These are phyloP conservation scores for Notodonta ziczac DNA, from an alignment of 2,888 invertebrate genomes.

Conservation along the genomic window DNA sequence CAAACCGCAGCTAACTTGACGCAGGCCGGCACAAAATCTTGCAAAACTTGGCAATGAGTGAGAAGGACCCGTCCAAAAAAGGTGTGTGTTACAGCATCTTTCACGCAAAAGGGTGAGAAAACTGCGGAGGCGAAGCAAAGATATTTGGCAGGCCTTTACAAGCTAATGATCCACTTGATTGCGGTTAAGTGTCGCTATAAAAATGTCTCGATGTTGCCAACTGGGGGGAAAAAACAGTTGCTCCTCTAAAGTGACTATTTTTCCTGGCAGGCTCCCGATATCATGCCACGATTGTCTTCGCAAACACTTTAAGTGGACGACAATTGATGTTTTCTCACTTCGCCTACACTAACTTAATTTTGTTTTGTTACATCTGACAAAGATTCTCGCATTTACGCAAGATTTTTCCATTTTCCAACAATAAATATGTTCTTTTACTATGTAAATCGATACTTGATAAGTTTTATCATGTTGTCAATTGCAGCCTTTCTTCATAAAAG, in stretches of 20 bases:
- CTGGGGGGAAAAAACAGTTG: constrained; percentile 76
- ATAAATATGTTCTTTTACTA: neutral
- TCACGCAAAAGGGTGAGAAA: constrained; percentile 76
- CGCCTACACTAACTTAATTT: constrained; percentile 51
- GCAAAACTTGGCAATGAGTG: constrained; percentile 66
- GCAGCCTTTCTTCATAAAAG: too few relatives aligned
- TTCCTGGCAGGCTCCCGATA: constrained; percentile 77
- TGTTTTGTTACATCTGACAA: constrained; percentile 45
- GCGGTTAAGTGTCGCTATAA: constrained; percentile 82
- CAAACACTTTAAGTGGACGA: constrained; percentile 70
- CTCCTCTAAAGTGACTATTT: constrained; percentile 77
- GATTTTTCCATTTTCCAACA: constrained; percentile 3
- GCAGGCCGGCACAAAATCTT: constrained; percentile 46
- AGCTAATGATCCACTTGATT: constrained; percentile 84
- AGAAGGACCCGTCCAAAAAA: constrained; percentile 64
- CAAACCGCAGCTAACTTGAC: constrained; percentile 32
- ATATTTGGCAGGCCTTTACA: constrained; percentile 82
- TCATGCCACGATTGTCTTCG: constrained; percentile 78
- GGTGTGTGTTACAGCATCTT: constrained; percentile 68
- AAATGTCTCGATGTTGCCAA: constrained; percentile 81
- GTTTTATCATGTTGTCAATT: too few relatives aligned
- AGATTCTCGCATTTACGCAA: constrained; percentile 32
- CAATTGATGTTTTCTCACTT: constrained; percentile 68
- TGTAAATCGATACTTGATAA: too few relatives aligned
- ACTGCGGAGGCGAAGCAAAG: constrained; percentile 68